Percentiles rank a stretch among this genome's conserved stretches.
Evolutionary conservation across 1,140 invertebrate genomes (phyloP).

Genomic region (Mizuhopecten yessoensis): DNA sequence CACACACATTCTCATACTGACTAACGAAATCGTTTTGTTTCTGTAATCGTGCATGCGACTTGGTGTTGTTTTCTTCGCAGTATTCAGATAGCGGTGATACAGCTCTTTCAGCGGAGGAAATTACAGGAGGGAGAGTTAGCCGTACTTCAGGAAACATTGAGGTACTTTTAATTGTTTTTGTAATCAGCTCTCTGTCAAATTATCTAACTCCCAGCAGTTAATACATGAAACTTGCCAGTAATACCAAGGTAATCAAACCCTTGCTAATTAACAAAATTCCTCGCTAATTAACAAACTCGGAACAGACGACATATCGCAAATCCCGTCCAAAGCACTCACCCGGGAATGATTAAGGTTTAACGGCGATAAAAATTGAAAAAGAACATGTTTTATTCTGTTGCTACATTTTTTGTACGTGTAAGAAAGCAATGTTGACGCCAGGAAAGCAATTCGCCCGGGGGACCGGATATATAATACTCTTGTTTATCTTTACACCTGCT

Average conservation of each 20-base stretch:
- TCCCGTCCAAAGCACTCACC: background rate
- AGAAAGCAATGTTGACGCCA: too few species aligned
- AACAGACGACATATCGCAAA: background rate
- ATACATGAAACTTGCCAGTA: background rate
- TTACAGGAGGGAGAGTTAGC: conserved; percentile 75
- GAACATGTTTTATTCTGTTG: conserved; percentile 48
- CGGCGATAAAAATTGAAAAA: background rate
- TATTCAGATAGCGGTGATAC: conserved; percentile 74
- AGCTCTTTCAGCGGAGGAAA: conserved; percentile 76
- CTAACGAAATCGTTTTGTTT: too few species aligned
- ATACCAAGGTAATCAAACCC: background rate
- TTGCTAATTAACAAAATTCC: too few species aligned
- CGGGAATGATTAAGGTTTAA: background rate
- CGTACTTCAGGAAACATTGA: conserved; percentile 73
- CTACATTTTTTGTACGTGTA: too few species aligned
- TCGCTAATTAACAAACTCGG: background rate
- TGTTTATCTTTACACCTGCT: too few species aligned
- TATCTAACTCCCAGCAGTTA: background rate
- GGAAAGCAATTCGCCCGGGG: too few species aligned
- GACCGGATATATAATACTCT: too few species aligned
- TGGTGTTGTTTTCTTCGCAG: conserved; percentile 57
- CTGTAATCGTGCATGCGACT: too few species aligned
- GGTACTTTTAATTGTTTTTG: conserved; percentile 59
- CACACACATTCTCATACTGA: too few species aligned
- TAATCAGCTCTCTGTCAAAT: too few species aligned